Evolutionary conservation across 2,797 vertebrate species (phyloP).

Genomic region (Gymnoscopelus braueri): DNA sequence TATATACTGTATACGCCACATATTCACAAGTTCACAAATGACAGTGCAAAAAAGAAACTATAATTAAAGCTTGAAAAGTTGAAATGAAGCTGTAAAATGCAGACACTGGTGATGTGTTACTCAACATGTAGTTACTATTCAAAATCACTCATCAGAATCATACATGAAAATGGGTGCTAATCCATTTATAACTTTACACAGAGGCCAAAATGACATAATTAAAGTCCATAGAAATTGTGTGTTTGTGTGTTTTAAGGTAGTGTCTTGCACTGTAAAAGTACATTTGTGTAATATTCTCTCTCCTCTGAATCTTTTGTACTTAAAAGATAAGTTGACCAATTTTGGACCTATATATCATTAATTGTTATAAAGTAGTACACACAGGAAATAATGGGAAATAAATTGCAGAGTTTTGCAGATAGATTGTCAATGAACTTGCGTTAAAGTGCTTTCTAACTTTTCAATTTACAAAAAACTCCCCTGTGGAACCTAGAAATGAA

Average conservation of each 20-base stretch:
- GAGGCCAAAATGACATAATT: background rate
- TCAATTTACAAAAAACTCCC: too few relatives aligned
- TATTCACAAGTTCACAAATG: slow-evolving; percentile 1
- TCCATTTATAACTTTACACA: slow-evolving; percentile 7
- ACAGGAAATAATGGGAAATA: too few relatives aligned
- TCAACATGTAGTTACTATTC: background rate
- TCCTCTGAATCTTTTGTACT: background rate
- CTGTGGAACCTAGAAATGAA: too few relatives aligned
- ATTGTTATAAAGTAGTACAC: too few relatives aligned
- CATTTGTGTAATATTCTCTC: slow-evolving; percentile 19
- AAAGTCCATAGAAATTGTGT: slow-evolving; percentile 32
- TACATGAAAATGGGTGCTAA: background rate
- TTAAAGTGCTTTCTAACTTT: too few relatives aligned
- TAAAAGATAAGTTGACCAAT: background rate
- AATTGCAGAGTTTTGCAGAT: too few relatives aligned
- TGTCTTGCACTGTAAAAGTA: slow-evolving; percentile 20
- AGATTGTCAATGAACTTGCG: too few relatives aligned
- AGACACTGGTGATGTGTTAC: slow-evolving; percentile 44
- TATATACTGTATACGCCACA: slow-evolving; percentile 15
- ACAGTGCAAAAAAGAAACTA: background rate
- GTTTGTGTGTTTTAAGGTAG: slow-evolving; percentile 19
- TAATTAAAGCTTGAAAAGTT: slow-evolving; percentile 16
- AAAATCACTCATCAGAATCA: background rate
- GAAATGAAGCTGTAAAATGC: background rate
- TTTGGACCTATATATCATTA: too few relatives aligned